phyloP scores from a whole-genome alignment of 1,140 invertebrate species.

The Drosophila mojavensis region DNA sequence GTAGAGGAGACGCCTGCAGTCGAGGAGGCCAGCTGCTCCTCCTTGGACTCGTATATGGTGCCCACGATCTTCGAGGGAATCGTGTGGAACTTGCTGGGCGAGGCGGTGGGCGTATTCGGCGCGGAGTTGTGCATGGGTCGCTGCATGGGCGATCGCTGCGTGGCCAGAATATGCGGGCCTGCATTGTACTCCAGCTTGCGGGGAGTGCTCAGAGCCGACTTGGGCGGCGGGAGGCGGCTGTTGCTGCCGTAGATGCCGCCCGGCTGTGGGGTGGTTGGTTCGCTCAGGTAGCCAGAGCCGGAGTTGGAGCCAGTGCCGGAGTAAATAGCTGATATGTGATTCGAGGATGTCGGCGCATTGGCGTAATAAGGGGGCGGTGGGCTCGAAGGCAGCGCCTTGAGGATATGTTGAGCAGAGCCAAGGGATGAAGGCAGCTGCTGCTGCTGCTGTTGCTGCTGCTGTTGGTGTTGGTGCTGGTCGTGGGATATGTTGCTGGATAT shows the following conservation, averaged over 20 bases:
- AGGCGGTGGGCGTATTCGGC: slow-evolving; percentile 85
- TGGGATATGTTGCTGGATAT: slow-evolving; percentile 83
- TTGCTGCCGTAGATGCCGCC: slow-evolving; percentile 57
- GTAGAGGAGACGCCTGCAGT: not conserved
- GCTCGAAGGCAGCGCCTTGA: slow-evolving; percentile 56
- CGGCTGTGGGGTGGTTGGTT: slow-evolving; percentile 65
- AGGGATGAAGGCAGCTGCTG: not conserved
- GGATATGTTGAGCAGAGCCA: slow-evolving; percentile 73
- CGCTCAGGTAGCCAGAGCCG: slow-evolving; percentile 57
- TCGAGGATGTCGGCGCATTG: slow-evolving; percentile 40
- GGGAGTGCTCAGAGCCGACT: slow-evolving; percentile 48
- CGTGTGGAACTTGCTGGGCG: slow-evolving; percentile 81
- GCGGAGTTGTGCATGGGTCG: slow-evolving; percentile 84
- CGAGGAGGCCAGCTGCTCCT: slow-evolving; percentile 86
- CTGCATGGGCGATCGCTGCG: slow-evolving; percentile 84
- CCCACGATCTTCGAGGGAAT: slow-evolving; percentile 78
- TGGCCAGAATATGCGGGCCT: slow-evolving; percentile 63
- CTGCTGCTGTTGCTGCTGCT: slow-evolving; percentile 3
- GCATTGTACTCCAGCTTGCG: slow-evolving; percentile 77
- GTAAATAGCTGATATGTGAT: slow-evolving; percentile 56
- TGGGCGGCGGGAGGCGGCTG: slow-evolving; percentile 68
- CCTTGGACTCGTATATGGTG: slow-evolving; percentile 85
- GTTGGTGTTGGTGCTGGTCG: slow-evolving; percentile 23
- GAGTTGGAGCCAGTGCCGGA: not conserved
- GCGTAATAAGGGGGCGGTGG: slow-evolving; percentile 65